Base-by-base conservation (phyloP, 23 tunicate genomes). In the Phallusia fumigata region DNA sequence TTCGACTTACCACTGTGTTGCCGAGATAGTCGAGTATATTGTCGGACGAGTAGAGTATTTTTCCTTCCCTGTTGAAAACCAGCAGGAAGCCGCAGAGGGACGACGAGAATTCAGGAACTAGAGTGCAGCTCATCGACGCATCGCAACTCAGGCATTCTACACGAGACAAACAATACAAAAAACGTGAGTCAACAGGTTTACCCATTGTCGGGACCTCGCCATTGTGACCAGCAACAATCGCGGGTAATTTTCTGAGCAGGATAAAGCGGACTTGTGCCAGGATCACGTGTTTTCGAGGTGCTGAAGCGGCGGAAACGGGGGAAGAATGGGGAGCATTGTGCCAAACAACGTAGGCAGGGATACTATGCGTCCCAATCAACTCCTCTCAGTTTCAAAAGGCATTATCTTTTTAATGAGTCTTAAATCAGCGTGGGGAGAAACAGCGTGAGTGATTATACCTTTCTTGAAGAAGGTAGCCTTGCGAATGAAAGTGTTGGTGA, bases 381-480 rank as follows among this genome's bases (percentile, higher is more conserved):
- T 10, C 47, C 47, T 10, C 8, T 10, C 5, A 40, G 47, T 40
- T 40, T 40, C 47, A 10, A 10, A 40, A 40, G n/a, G n/a, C n/a
- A n/a, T n/a, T 40, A 40, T 40, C 8, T 40, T 40, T 40, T 40
- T 40, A 92, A 53, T 80, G 86, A 40, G 83, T 77, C 47, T 58
- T 76, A 32, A 78, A 77, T 0, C 76, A 30, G 49, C 76, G 31
- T 21, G 88, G 88, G 30, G 97, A 85, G 36, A 33, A 84, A n/a
- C 51, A 52, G 30, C 65, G 69, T 6, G 5, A 58, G 69, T 58
- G 13, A 35, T 53, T 50, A 0, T 83, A 88, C 97, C 97, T 88
- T 89, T 89, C 86, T 94, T 94, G 88, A 94, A 94, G 79, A 94
- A 94, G 8, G 98, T 94, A 18, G 98, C 98, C 52, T 94, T 94